A percentile compares a stretch with the other conserved stretches of the same genome.
These are phyloP conservation scores for Coilia nasus DNA, from an alignment of 2,797 vertebrate genomes.

Conservation along the genomic window DNA sequence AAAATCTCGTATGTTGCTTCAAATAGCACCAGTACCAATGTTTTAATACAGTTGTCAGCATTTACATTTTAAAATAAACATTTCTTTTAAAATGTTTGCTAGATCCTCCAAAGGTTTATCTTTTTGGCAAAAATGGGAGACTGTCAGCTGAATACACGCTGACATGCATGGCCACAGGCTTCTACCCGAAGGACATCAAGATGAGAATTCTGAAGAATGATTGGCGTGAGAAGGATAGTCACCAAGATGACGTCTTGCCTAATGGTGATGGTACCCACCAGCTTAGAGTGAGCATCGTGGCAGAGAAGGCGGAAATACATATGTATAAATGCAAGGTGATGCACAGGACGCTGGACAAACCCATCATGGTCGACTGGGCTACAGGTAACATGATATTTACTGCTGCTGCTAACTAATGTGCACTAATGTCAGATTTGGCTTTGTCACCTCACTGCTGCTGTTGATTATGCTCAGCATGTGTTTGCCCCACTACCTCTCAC, in stretches of 20 bases:
- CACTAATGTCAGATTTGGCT: too few species aligned
- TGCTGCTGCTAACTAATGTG: too few species aligned
- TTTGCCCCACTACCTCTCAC: too few species aligned
- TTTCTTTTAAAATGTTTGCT: too few species aligned
- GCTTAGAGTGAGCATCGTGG: slow-evolving; percentile 53
- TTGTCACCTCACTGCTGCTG: too few species aligned
- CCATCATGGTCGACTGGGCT: slow-evolving; percentile 41
- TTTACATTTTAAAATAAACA: too few species aligned
- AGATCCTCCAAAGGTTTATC: too few species aligned
- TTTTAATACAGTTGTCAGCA: too few species aligned
- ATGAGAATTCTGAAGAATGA: slow-evolving; percentile 47
- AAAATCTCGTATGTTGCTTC: too few species aligned
- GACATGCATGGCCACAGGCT: slow-evolving; percentile 68
- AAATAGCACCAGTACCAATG: background rate
- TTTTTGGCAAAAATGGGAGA: slow-evolving; percentile 30
- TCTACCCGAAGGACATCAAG: slow-evolving; percentile 52
- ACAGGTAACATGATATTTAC: slow-evolving; percentile 6
- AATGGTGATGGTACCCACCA: slow-evolving; percentile 64
- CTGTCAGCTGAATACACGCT: rapidly evolving
- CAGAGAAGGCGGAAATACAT: slow-evolving; percentile 20
- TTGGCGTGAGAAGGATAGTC: rapidly evolving
- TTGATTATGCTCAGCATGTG: too few species aligned
- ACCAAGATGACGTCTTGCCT: slow-evolving; percentile 11
- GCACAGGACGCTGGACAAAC: rapidly evolving
- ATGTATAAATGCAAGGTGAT: slow-evolving; percentile 51